Evolutionary conservation across 2,797 vertebrate species (phyloP).

Genomic region (Typhlichthys subterraneus): DNA sequence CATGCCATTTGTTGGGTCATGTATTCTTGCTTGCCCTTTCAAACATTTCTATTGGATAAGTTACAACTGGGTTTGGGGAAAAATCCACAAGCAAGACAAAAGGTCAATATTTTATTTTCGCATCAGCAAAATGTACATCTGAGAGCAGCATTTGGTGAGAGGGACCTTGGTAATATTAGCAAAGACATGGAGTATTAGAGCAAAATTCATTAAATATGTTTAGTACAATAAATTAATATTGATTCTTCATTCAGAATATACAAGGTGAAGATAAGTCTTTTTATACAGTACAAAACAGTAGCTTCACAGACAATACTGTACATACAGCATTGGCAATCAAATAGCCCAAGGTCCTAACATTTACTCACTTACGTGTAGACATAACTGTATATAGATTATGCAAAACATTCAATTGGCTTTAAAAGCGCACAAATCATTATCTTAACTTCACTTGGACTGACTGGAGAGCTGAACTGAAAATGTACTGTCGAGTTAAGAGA

Average conservation of each 20-base stretch:
- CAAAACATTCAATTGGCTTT: too few relatives aligned
- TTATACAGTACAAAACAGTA: neutral
- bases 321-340: neutral
- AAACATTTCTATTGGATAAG: neutral
- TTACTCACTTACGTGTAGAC: too few relatives aligned
- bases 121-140: conserved; percentile 38
- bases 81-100: conserved; percentile 20
- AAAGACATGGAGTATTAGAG: conserved; percentile 15
- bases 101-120: conserved; percentile 64
- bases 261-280: conserved; percentile 17
- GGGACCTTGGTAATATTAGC: conserved; percentile 53
- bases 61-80: conserved; percentile 8
- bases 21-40: neutral
- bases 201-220: neutral
- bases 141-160: conserved; percentile 50
- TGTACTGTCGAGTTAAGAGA: too few relatives aligned
- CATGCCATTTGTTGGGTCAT: neutral
- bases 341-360: neutral
- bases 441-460: too few relatives aligned
- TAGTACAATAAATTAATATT: too few relatives aligned
- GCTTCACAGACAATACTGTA: neutral
- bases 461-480: too few relatives aligned
- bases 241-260: conserved; percentile 14
- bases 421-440: too few relatives aligned
- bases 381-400: too few relatives aligned